These are phyloP conservation scores for Chaetoderma sp. DNA, from an alignment of 2,888 invertebrate species.

Conservation along the genomic window DNA sequence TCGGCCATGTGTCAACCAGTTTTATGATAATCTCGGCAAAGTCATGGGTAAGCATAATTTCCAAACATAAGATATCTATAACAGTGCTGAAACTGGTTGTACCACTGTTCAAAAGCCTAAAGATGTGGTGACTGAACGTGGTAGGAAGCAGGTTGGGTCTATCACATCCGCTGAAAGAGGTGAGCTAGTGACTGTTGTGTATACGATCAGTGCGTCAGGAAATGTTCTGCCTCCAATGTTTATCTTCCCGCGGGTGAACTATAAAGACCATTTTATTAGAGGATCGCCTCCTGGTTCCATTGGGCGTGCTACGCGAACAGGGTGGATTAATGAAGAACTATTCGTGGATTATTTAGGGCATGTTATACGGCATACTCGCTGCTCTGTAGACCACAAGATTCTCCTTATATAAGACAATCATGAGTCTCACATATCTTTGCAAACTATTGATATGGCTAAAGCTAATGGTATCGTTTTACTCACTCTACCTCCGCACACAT, in stretches of 20 bases:
- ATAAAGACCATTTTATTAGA: slow-evolving; percentile 20
- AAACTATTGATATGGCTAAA: slow-evolving; percentile 19
- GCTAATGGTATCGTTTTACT: slow-evolving; percentile 33
- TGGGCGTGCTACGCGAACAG: slow-evolving; percentile 5
- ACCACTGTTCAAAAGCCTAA: slow-evolving; percentile 34
- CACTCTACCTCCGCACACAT: slow-evolving; percentile 36
- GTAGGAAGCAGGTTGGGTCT: slow-evolving; percentile 32
- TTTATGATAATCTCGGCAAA: slow-evolving; percentile 36
- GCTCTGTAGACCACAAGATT: slow-evolving; percentile 9
- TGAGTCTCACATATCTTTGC: slow-evolving; percentile 16
- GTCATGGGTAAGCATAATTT: too few species aligned
- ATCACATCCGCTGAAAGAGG: slow-evolving; percentile 30
- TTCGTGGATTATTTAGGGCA: slow-evolving; percentile 20
- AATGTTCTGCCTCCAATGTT: slow-evolving; percentile 23
- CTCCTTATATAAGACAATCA: slow-evolving; percentile 28
- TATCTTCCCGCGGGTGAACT: slow-evolving; percentile 23
- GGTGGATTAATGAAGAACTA: slow-evolving; percentile 20
- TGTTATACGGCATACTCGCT: slow-evolving; percentile 10
- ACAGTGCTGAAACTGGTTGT: slow-evolving; percentile 38
- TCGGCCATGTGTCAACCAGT: slow-evolving; percentile 24
- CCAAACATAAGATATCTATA: slow-evolving; percentile 23
- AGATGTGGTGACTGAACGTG: slow-evolving; percentile 15
- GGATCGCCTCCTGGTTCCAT: slow-evolving; percentile 14
- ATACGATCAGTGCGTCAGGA: slow-evolving; percentile 29
- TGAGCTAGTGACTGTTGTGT: slow-evolving; percentile 30